phyloP scores from a whole-genome alignment of 1,140 invertebrate species.

The Drosophila takahashii region DNA sequence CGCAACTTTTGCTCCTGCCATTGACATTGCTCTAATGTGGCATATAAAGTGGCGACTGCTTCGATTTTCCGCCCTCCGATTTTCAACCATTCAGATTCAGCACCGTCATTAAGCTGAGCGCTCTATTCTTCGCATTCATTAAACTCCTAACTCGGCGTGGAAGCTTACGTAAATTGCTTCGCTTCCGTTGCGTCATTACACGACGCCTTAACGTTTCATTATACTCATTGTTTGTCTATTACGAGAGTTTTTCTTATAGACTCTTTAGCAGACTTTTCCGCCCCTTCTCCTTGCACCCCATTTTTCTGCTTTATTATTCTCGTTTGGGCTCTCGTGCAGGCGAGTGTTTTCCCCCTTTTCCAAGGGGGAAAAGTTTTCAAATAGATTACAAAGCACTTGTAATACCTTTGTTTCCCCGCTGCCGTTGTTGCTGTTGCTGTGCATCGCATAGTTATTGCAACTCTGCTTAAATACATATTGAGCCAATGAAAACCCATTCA shows the following conservation, averaged over 20 bases:
- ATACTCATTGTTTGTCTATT: slow-evolving; percentile 76
- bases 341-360: slow-evolving; percentile 31
- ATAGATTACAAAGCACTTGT: slow-evolving; percentile 80
- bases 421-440: slow-evolving; percentile 8
- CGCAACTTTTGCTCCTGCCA: slow-evolving; percentile 54
- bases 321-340: slow-evolving; percentile 13
- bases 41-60: slow-evolving; percentile 46
- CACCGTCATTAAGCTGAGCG: slow-evolving; percentile 65
- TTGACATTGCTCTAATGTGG: slow-evolving; percentile 61
- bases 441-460: slow-evolving; percentile 75
- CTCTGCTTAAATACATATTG: slow-evolving; percentile 60
- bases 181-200: slow-evolving; percentile 69
- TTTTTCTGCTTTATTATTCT: slow-evolving; percentile 28
- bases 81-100: slow-evolving; percentile 21
- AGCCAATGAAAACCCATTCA: slow-evolving; percentile 54
- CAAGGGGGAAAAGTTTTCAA: slow-evolving; percentile 61
- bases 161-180: slow-evolving; percentile 72
- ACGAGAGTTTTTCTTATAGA: slow-evolving; percentile 45
- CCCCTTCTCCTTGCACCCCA: neutral
- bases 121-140: slow-evolving; percentile 56
- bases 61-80: slow-evolving; percentile 47
- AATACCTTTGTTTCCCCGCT: slow-evolving; percentile 49
- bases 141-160: slow-evolving; percentile 48
- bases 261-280: slow-evolving; percentile 9
- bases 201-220: slow-evolving; percentile 64